Base-by-base conservation (phyloP, 2,888 invertebrate genomes). In the Ophion costatus region DNA sequence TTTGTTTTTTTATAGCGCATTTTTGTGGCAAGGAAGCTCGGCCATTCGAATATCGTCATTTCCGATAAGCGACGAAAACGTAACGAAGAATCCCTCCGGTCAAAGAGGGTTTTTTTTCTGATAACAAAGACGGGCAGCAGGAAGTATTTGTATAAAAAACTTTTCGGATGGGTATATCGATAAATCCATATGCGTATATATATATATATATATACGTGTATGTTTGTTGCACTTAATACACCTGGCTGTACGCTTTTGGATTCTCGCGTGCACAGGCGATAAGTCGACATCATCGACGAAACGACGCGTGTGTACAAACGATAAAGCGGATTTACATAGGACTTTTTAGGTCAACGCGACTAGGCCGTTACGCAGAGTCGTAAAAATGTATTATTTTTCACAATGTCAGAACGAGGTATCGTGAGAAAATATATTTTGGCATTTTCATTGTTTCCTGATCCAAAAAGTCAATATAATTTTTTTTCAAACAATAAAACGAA, bases 221-320 rank as follows among this genome's bases (percentile, higher is more conserved):
- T 20, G 57, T 61, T 24, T 17, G 17, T 51, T 7, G 57, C 33
- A 24, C 29, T 42, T 7, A 57, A 51, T 63, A 20, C 59, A 64
- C 64, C 42, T 57, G 42, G 66, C 11, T 77, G 57, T 69, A 17
- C 22, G 38, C 22, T 57, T 73, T 24, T 70, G n/a, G 4, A 33
- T 45, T 76, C 20, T 64, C 24, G 76, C 29, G 64, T 77, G 51
- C 38, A 77, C 61, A 77, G 10, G 61, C 71, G 80, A 83, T 80
- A 83, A 83, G 73, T 33, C 70, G 33, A 69, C 63, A 70, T 76
- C 76, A 77, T 67, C 73, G 77, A 66, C 59, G 63, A 64, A 76
- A 76, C 57, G 57, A 76, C 75, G 64, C 38, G 59, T 64, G 22
- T 51, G 56, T 81, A 61, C 59, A 57, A 17, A 17, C 64, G 77